Base-by-base conservation (phyloP, 2,888 invertebrate genomes). In the Formica aserva region DNA sequence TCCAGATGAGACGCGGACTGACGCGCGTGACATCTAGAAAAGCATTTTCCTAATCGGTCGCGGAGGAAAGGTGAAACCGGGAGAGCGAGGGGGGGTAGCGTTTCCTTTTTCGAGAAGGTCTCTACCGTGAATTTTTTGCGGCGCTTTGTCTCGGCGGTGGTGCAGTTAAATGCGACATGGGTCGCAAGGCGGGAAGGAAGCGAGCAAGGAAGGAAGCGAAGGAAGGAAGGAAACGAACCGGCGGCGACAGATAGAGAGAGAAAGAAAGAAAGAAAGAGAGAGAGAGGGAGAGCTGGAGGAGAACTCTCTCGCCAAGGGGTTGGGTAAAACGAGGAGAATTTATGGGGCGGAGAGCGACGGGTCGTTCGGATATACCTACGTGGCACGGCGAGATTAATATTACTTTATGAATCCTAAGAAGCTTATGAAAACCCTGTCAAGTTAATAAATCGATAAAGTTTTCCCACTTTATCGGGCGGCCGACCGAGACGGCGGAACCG, bases 371-470 rank as follows among this genome's bases (percentile, higher is more conserved):
- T 89, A 88, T 90, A 91, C 86, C 81, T 84, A 82, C 87, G 84
- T 76, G 86, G 74, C 86, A 84, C 71, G 78, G 72, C 80, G 89
- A 91, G 90, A 91, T 91, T 91, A 91, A 91, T 91, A 91, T 89
- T 90, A 89, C 90, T 91, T 91, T 91, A 90, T 91, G 91, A 91
- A 91, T 91, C 89, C 90, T 91, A 91, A 91, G 90, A 89, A 91
- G 90, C 90, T 91, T 91, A 91, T 91, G 90, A 91, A 91, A 90
- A 91, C 88, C 87, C 91, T 88, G 89, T 89, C 89, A 87, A 89
- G 90, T 91, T 91, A 89, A 91, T 91, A 91, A 89, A 91, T 91
- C 91, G 91, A 91, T 91, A 91, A 91, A 91, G 91, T 91, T 91
- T 89, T 89, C 90, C 85, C 89, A 88, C 91, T 88, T 90, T 91